These are phyloP conservation scores for Notolabrus celidotus DNA, from an alignment of 2,797 vertebrate genomes.

Conservation along the genomic window DNA sequence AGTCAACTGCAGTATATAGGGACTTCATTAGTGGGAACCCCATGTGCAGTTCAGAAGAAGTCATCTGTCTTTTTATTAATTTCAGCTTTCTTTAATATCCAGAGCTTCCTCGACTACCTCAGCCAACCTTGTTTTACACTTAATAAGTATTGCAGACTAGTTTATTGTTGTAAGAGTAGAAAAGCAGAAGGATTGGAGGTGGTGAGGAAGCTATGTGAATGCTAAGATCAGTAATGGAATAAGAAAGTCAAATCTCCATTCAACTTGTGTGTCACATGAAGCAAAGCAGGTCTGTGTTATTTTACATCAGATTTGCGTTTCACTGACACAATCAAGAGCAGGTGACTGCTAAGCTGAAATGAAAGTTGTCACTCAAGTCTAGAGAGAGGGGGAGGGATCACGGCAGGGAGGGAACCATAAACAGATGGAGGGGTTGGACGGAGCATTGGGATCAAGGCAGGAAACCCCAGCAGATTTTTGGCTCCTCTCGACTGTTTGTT, in stretches of 20 bases:
- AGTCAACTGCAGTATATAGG: not conserved
- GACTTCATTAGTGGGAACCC: constrained; percentile 10
- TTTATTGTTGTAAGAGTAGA: constrained; percentile 58
- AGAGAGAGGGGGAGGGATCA: constrained; percentile 15
- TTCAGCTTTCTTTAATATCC: not conserved
- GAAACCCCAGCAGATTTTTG: constrained; percentile 72
- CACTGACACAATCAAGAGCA: not conserved
- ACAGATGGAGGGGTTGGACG: constrained; percentile 37
- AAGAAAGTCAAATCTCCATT: constrained; percentile 48
- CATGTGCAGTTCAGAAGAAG: not conserved
- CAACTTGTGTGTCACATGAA: constrained; percentile 47
- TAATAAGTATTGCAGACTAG: constrained; percentile 73
- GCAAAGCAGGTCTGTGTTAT: constrained; percentile 11
- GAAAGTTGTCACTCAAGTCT: constrained; percentile 14
- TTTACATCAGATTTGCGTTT: constrained; percentile 2
- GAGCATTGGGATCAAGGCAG: constrained; percentile 47
- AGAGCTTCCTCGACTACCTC: constrained; percentile 10
- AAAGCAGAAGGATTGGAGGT: constrained; percentile 73
- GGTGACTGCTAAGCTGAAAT: constrained; percentile 19
- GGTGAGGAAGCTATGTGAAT: constrained; percentile 43
- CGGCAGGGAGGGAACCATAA: constrained; percentile 40
- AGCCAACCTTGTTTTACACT: constrained; percentile 40
- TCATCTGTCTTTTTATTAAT: too few species aligned
- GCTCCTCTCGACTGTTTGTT: constrained; percentile 80
- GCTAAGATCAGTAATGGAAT: constrained; percentile 32